Percentiles rank a stretch among this genome's conserved stretches.
Evolutionary conservation across 2,113 vertebrate species (phyloP).

Genomic region (Pollachius pollachius): DNA sequence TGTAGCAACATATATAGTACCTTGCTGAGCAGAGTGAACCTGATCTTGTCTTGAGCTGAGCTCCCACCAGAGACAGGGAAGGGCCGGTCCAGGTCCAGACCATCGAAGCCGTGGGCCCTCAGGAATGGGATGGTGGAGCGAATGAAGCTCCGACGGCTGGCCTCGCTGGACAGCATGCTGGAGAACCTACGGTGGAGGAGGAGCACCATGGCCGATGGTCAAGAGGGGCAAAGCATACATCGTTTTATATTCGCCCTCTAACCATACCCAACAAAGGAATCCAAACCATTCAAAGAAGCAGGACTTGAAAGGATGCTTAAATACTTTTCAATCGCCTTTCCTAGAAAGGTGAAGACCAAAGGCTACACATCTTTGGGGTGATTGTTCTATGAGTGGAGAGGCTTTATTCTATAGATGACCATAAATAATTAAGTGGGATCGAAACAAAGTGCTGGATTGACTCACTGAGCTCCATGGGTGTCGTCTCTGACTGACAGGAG

Average conservation of each 20-base stretch:
- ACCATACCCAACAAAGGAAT: too few relatives aligned
- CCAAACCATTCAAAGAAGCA: too few relatives aligned
- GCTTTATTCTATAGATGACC: too few relatives aligned
- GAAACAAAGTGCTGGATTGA: neutral
- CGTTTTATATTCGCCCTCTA: too few relatives aligned
- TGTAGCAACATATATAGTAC: conserved; percentile 23
- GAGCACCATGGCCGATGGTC: neutral
- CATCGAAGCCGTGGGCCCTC: conserved; percentile 61
- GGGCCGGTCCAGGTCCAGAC: conserved; percentile 66
- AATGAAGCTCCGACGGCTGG: conserved; percentile 58
- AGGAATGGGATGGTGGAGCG: conserved; percentile 61
- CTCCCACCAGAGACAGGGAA: conserved; percentile 57
- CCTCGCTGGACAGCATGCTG: conserved; percentile 43
- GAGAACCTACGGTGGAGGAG: conserved; percentile 50
- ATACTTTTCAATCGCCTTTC: too few relatives aligned
- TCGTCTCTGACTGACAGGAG: conserved; percentile 72
- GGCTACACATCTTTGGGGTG: too few relatives aligned
- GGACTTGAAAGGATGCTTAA: too few relatives aligned
- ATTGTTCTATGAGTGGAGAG: too few relatives aligned
- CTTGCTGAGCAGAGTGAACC: conserved; percentile 62
- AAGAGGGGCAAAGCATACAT: neutral
- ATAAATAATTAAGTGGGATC: too few relatives aligned
- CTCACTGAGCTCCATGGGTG: conserved; percentile 69
- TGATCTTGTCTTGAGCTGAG: conserved; percentile 57
- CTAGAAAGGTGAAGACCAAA: too few relatives aligned